Evolutionary conservation across 1,140 invertebrate species (phyloP).

Genomic region (Teleopsis dalmanni): DNA sequence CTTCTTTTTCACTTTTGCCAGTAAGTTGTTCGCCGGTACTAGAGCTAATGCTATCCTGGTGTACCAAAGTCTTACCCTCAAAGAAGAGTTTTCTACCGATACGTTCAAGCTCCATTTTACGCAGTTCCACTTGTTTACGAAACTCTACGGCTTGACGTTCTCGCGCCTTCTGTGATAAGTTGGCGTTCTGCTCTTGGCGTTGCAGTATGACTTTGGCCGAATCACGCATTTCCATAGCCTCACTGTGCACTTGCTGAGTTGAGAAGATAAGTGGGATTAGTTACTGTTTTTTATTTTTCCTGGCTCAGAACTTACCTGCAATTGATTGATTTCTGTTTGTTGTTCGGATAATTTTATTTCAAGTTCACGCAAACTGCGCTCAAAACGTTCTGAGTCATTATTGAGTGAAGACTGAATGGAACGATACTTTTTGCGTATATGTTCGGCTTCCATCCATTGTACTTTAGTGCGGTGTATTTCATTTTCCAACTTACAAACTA

Average conservation of each 20-base stretch:
- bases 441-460: slow-evolving; percentile 70
- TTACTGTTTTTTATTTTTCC: slow-evolving; percentile 11
- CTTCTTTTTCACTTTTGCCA: slow-evolving; percentile 45
- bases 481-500: slow-evolving; percentile 64
- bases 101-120: slow-evolving; percentile 60
- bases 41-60: slow-evolving; percentile 50
- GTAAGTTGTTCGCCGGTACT: slow-evolving; percentile 46
- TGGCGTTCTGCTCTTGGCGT: slow-evolving; percentile 58
- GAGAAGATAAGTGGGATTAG: not conserved
- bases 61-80: slow-evolving; percentile 43
- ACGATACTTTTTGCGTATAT: slow-evolving; percentile 66
- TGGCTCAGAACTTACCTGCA: slow-evolving; percentile 47
- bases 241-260: slow-evolving; percentile 46
- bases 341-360: slow-evolving; percentile 60
- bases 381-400: slow-evolving; percentile 62
- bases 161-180: slow-evolving; percentile 54
- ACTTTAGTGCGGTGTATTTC: slow-evolving; percentile 67
- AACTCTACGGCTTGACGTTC: slow-evolving; percentile 56
- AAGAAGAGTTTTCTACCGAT: slow-evolving; percentile 64
- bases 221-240: slow-evolving; percentile 61
- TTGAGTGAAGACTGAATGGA: slow-evolving; percentile 62
- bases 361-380: slow-evolving; percentile 59
- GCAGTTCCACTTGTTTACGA: slow-evolving; percentile 58
- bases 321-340: slow-evolving; percentile 59
- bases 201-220: slow-evolving; percentile 56